phyloP scores from a whole-genome alignment of 1,140 invertebrate species.

The Megalopta genalis region DNA sequence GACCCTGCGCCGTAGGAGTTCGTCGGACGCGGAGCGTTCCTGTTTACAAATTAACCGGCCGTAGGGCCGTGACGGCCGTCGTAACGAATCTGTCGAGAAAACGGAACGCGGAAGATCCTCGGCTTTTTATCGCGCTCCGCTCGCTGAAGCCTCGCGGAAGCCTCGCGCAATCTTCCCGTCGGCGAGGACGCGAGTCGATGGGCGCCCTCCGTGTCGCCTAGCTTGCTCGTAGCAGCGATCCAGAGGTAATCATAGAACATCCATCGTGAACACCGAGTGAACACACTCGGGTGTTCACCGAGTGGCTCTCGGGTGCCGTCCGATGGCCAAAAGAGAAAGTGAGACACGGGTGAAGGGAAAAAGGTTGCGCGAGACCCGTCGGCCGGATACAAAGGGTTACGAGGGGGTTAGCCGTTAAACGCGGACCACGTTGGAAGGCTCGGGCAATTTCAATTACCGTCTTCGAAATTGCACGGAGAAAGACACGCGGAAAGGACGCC shows the following conservation, averaged over 20 bases:
- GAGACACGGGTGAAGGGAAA: neutral
- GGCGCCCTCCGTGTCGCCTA: too few relatives aligned
- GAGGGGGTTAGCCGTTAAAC: conserved; percentile 4
- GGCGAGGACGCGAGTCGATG: neutral
- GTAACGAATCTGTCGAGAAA: conserved; percentile 37
- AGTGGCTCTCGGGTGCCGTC: neutral
- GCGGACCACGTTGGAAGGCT: conserved; percentile 13
- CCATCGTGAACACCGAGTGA: neutral
- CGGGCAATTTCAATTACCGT: conserved; percentile 35
- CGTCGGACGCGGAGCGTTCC: neutral
- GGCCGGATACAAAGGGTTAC: neutral
- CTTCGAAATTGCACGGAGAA: conserved; percentile 14
- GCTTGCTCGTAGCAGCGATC: too few relatives aligned
- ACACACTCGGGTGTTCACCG: too few relatives aligned
- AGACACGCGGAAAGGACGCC: neutral
- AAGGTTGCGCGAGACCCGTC: conserved; percentile 4
- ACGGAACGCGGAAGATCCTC: neutral
- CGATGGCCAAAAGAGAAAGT: neutral
- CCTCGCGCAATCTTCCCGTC: neutral
- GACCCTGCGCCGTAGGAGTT: neutral
- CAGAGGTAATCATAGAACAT: neutral
- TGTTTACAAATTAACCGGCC: conserved; percentile 31
- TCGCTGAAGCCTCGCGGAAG: neutral
- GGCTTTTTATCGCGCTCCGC: neutral
- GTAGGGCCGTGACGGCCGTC: neutral